Evolutionary conservation across 2,888 invertebrate species (phyloP).

Genomic region (Xanthorhoe spadicearia): DNA sequence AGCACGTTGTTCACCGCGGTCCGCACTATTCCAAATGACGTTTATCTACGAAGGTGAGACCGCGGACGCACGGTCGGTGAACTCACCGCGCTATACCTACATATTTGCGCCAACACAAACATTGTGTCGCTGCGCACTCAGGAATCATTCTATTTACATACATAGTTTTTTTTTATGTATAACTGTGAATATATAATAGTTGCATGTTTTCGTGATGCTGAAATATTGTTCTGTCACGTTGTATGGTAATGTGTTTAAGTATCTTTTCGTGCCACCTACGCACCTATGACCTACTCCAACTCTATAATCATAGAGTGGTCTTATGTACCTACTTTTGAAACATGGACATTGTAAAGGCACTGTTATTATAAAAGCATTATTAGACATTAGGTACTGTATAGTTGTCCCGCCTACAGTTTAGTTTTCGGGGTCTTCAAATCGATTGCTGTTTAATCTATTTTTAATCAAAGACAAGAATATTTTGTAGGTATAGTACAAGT

Average conservation of each 20-base stretch:
- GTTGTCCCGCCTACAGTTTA: conserved; percentile 9
- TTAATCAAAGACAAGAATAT: not conserved
- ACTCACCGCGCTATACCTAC: conserved; percentile 62
- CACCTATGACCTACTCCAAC: conserved; percentile 26
- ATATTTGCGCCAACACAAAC: conserved; percentile 61
- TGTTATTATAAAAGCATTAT: conserved; percentile 17
- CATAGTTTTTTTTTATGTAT: conserved; percentile 11
- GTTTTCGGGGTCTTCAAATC: not conserved
- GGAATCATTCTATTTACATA: conserved; percentile 51
- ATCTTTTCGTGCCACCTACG: conserved; percentile 12
- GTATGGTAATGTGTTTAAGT: not conserved
- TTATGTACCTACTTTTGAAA: conserved; percentile 4
- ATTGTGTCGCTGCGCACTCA: conserved; percentile 57
- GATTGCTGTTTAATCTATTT: not conserved
- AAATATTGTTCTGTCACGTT: conserved; percentile 2
- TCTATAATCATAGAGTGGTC: conserved; percentile 7
- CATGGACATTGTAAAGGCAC: not conserved
- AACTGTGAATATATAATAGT: not conserved
- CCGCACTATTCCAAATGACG: conserved; percentile 69
- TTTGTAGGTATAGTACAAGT: too few species aligned
- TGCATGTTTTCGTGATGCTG: not conserved
- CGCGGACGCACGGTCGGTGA: conserved; percentile 77
- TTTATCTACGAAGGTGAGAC: conserved; percentile 82
- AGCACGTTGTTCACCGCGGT: conserved; percentile 50
- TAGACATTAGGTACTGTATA: conserved; percentile 2